Conservation (phyloP, 2,888 invertebrate genomes). For the Pyralis farinalis region DNA sequence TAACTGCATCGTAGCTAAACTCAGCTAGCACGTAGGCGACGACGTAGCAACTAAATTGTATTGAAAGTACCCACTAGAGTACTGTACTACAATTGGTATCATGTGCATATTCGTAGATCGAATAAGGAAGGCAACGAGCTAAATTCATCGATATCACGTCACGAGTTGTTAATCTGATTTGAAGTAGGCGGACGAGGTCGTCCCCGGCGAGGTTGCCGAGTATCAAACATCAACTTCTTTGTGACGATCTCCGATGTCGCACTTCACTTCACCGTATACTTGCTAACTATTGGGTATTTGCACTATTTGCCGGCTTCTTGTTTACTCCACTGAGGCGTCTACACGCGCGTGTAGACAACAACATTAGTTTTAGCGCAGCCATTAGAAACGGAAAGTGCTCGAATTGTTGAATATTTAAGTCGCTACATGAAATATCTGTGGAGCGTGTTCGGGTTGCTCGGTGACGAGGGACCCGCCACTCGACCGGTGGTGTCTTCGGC, state of each 20-base stretch:
- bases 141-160: conserved; percentile 10
- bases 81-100: too few relatives aligned
- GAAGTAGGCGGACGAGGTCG: conserved; percentile 11
- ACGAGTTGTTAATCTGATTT: conserved; percentile 8
- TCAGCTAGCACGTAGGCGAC: too few relatives aligned
- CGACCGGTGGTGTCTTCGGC: conserved; percentile 73
- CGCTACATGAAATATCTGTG: conserved; percentile 47
- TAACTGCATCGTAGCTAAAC: too few relatives aligned
- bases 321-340: conserved; percentile 31
- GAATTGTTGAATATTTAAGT: conserved; percentile 33
- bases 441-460: conserved; percentile 53
- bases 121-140: conserved; percentile 3
- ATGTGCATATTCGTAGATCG: too few relatives aligned
- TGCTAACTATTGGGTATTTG: conserved; percentile 34
- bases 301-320: conserved; percentile 30
- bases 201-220: conserved; percentile 11
- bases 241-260: conserved; percentile 1
- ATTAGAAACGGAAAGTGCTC: conserved; percentile 19
- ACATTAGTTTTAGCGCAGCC: conserved; percentile 15
- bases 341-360: conserved; percentile 28
- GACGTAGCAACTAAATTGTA: too few relatives aligned
- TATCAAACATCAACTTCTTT: conserved; percentile 13
- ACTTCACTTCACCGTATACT: conserved; percentile 20
- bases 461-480: conserved; percentile 70
- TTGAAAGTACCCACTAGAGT: too few relatives aligned